These are phyloP conservation scores for Helicolenus hilgendorfi DNA, from an alignment of 2,797 vertebrate genomes.

Conservation along the genomic window DNA sequence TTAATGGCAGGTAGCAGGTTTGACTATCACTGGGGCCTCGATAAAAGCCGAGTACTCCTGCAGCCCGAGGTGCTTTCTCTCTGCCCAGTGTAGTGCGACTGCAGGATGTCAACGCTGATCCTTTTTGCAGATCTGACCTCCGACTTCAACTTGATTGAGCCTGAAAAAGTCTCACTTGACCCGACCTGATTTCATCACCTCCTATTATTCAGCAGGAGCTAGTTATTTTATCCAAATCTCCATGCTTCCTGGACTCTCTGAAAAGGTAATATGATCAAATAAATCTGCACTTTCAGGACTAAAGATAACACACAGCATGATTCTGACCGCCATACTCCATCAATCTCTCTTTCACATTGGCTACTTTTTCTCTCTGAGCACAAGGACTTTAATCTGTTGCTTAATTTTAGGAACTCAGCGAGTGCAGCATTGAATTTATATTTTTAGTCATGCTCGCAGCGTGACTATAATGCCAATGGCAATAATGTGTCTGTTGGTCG, in stretches of 20 bases:
- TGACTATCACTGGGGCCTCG: not conserved
- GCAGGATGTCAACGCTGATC: not conserved
- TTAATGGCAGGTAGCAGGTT: not conserved
- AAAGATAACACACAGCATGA: not conserved
- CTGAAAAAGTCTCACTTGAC: not conserved
- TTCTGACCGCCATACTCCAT: not conserved
- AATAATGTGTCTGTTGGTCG: not conserved
- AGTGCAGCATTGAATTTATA: not conserved
- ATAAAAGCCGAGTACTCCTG: slow-evolving; percentile 7
- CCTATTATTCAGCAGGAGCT: not conserved
- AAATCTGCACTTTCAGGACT: not conserved
- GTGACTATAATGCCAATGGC: not conserved
- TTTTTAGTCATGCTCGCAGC: not conserved
- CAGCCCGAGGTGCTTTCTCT: slow-evolving; percentile 4
- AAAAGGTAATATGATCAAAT: not conserved
- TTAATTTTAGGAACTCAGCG: not conserved
- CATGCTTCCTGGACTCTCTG: not conserved
- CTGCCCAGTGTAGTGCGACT: not conserved
- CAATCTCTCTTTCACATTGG: not conserved
- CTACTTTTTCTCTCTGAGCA: not conserved
- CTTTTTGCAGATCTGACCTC: not conserved
- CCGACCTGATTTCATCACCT: not conserved
- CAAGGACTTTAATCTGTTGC: not conserved
- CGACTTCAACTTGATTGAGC: not conserved
- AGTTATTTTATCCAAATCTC: not conserved